Conservation (phyloP, 2,888 invertebrate genomes). For the Lamproptera curius region DNA sequence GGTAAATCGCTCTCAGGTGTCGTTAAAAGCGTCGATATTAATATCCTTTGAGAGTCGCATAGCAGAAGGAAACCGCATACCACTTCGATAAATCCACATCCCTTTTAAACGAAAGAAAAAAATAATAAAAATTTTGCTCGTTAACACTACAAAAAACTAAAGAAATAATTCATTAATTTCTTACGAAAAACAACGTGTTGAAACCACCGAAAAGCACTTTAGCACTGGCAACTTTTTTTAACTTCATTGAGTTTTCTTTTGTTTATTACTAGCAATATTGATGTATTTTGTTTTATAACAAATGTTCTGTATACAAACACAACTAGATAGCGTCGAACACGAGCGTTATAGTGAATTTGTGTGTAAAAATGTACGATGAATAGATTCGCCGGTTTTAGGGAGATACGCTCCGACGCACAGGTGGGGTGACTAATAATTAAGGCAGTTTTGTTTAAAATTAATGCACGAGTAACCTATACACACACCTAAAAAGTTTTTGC, state of each 20-base stretch:
- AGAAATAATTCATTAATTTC: conserved; percentile 35
- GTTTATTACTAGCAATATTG: not conserved
- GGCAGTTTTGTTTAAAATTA: conserved; percentile 70
- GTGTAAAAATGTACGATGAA: conserved; percentile 61
- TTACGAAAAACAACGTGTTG: conserved; percentile 82
- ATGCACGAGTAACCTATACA: conserved; percentile 48
- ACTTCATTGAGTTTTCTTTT: conserved; percentile 41
- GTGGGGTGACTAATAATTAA: conserved; percentile 78
- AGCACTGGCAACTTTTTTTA: conserved; percentile 72
- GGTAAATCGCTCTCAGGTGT: conserved; percentile 79
- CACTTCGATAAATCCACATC: conserved; percentile 84
- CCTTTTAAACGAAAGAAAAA: conserved; percentile 67
- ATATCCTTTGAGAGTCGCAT: conserved; percentile 83
- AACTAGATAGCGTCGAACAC: conserved; percentile 30
- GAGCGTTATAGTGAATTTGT: conserved; percentile 44
- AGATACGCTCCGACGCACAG: conserved; percentile 75
- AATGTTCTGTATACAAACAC: conserved; percentile 7
- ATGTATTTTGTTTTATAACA: not conserved
- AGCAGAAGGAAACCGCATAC: conserved; percentile 85
- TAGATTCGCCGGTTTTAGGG: conserved; percentile 73
- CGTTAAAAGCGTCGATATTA: conserved; percentile 84
- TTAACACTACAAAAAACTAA: not conserved
- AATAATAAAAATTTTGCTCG: not conserved
- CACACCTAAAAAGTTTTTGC: conserved; percentile 14
- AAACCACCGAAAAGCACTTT: conserved; percentile 82